These are phyloP conservation scores for Calonectris borealis DNA, from an alignment of 2,113 vertebrate genomes.

Conservation along the genomic window DNA sequence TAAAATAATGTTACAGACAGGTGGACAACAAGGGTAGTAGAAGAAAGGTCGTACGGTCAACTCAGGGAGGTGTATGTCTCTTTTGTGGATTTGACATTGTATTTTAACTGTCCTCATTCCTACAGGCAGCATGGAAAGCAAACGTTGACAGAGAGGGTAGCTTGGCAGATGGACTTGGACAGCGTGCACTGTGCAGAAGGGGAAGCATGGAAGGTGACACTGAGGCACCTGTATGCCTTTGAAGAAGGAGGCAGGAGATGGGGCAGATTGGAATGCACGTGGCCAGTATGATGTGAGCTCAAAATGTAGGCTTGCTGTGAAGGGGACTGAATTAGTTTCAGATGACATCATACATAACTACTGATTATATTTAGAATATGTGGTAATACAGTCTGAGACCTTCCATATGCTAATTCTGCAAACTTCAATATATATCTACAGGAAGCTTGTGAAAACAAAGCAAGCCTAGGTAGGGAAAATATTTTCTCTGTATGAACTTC, in stretches of 20 bases:
- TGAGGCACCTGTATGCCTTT: background rate
- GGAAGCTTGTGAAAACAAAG: background rate
- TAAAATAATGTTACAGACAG: background rate
- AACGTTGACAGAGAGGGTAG: background rate
- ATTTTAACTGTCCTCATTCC: background rate
- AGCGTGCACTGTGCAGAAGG: background rate
- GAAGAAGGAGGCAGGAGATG: background rate
- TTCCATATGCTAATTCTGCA: constrained; percentile 8
- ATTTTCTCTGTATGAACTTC: background rate
- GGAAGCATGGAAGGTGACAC: background rate
- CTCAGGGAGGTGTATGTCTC: background rate
- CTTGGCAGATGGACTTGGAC: background rate
- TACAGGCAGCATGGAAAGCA: background rate
- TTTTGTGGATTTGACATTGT: background rate
- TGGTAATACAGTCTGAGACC: background rate
- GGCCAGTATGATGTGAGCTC: background rate
- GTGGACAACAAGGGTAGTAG: background rate
- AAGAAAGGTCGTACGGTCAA: background rate
- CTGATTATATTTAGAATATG: constrained; percentile 32
- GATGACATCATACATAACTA: background rate
- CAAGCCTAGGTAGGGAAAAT: background rate
- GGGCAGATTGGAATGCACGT: background rate
- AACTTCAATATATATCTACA: background rate
- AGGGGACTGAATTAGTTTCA: background rate
- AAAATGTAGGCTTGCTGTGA: background rate